Percentiles rank a stretch among this genome's conserved stretches.
phyloP scores from a whole-genome alignment of 2,113 vertebrate species.

The Acanthisitta chloris region DNA sequence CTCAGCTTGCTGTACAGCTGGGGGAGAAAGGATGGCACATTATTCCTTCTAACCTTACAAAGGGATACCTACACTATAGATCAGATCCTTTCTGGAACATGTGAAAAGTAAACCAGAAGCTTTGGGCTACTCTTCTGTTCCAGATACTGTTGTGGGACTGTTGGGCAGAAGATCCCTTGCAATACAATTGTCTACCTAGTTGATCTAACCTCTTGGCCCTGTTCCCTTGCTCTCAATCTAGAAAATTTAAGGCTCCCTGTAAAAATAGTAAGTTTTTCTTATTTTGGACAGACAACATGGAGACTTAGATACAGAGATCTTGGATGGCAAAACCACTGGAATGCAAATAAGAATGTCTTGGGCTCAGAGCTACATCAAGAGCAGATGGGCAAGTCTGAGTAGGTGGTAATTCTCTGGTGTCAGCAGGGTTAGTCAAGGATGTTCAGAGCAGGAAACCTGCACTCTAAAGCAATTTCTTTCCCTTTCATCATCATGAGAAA shows the following conservation, averaged over 20 bases:
- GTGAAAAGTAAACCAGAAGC: not conserved
- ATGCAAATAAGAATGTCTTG: not conserved
- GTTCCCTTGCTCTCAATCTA: not conserved
- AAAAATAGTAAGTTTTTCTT: not conserved
- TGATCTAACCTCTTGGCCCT: not conserved
- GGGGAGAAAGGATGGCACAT: not conserved
- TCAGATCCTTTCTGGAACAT: not conserved
- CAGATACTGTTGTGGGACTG: not conserved
- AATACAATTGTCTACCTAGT: not conserved
- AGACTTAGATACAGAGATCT: not conserved
- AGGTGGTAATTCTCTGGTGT: slow-evolving; percentile 37
- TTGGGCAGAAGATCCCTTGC: not conserved
- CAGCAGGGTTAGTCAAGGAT: slow-evolving; percentile 34
- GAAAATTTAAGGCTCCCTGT: not conserved
- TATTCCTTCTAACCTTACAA: not conserved
- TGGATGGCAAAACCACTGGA: not conserved
- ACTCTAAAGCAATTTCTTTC: slow-evolving; percentile 3
- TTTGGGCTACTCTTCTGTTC: not conserved
- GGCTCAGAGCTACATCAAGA: not conserved
- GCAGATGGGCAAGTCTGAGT: not conserved
- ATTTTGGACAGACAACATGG: not conserved
- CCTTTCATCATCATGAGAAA: slow-evolving; percentile 38
- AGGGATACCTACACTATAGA: fast-evolving
- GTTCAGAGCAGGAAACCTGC: not conserved
- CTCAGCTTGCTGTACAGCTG: not conserved